Evolutionary conservation across 2,888 invertebrate species (phyloP).

Genomic region (Troglohyphantes excavatus): DNA sequence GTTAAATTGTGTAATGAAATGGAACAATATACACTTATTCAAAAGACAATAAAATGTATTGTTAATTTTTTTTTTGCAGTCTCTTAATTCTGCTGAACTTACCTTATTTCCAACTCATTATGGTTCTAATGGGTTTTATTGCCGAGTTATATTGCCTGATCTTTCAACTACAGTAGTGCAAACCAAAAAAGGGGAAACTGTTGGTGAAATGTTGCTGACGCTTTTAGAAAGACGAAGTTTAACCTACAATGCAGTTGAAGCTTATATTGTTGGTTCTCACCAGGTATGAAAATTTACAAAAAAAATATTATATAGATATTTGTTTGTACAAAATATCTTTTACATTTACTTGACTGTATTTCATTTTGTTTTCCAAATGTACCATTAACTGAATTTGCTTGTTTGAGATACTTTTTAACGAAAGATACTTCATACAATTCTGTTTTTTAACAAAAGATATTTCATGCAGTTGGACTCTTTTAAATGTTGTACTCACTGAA

Average conservation of each 20-base stretch:
- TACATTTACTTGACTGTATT: neutral
- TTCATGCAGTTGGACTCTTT: no score
- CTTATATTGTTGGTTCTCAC: slow-evolving; percentile 85
- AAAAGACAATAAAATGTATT: no score
- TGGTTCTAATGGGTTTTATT: slow-evolving; percentile 84
- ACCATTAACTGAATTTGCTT: neutral
- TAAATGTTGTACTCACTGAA: no score
- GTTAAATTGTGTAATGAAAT: no score
- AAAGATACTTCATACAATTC: no score
- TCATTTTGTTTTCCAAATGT: neutral
- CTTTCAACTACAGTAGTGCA: slow-evolving; percentile 96
- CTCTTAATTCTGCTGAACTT: slow-evolving; percentile 78
- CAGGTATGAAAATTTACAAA: slow-evolving; percentile 81
- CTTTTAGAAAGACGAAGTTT: slow-evolving; percentile 92
- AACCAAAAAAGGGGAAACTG: slow-evolving; percentile 89
- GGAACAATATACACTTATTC: no score
- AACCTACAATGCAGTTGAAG: slow-evolving; percentile 91
- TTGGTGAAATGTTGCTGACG: slow-evolving; percentile 90
- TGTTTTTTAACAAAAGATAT: no score
- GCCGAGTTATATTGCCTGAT: slow-evolving; percentile 94
- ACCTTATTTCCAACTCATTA: slow-evolving; percentile 76
- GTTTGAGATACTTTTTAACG: no score
- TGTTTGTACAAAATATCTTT: neutral
- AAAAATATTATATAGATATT: neutral
- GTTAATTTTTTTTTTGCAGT: slow-evolving; percentile 47